Evolutionary conservation across 2,888 invertebrate species (phyloP).

Genomic region (Drosophila colorata): DNA sequence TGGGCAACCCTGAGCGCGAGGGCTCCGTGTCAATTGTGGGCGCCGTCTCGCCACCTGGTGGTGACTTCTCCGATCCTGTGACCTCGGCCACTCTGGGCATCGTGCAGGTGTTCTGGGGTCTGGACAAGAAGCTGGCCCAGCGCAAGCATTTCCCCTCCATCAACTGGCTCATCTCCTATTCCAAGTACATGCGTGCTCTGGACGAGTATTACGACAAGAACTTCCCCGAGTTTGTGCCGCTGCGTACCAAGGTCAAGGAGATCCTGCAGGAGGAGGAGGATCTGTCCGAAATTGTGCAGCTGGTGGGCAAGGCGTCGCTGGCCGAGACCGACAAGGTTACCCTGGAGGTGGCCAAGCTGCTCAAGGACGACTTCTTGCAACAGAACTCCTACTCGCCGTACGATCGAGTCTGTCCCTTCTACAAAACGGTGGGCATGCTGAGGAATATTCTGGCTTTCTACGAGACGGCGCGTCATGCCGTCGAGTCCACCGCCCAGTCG

Average conservation of each 20-base stretch:
- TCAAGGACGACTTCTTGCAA: constrained; percentile 99
- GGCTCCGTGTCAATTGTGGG: constrained; percentile 99
- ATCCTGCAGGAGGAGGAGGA: constrained; percentile 99
- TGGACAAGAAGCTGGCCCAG: constrained; percentile 99
- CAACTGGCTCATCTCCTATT: constrained; percentile 99
- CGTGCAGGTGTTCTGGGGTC: constrained; percentile 99
- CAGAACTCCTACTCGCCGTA: constrained; percentile 98
- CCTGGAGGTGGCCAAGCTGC: constrained; percentile 97
- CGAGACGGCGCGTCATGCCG: constrained; percentile 98
- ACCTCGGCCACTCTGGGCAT: constrained; percentile 99
- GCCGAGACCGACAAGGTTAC: constrained; percentile 99
- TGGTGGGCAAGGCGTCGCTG: constrained; percentile 99
- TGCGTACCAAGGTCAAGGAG: constrained; percentile 96
- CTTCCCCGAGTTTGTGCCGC: constrained; percentile 97
- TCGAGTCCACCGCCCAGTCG: constrained; percentile 98
- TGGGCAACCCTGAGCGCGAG: constrained; percentile 98
- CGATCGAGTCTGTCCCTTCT: constrained; percentile 99
- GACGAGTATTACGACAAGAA: constrained; percentile 99
- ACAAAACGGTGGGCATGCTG: constrained; percentile 99
- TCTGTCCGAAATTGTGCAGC: constrained; percentile 99
- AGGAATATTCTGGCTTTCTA: constrained; percentile 98
- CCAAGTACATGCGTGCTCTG: constrained; percentile 98
- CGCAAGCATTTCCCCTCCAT: constrained; percentile 99
- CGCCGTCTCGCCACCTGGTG: constrained; percentile 99
- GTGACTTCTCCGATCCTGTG: constrained; percentile 99